phyloP scores from a whole-genome alignment of 2,797 vertebrate species.

The Rhinophrynus dorsalis region DNA sequence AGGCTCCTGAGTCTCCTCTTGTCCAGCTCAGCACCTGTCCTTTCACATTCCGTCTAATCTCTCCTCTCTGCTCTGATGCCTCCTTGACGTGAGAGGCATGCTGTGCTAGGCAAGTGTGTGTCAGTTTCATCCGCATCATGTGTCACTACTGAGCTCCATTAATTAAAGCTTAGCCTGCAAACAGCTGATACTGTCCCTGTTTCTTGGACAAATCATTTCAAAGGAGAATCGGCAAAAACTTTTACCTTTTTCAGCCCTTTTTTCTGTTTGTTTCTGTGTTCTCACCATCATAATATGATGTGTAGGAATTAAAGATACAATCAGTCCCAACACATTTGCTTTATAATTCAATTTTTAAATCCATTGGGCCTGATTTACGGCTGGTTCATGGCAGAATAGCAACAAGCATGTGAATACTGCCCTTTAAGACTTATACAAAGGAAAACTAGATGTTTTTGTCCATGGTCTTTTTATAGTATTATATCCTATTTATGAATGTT shows the following conservation, averaged over 20 bases:
- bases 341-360: slow-evolving; percentile 2
- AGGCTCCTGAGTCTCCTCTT: neutral
- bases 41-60: slow-evolving; percentile 6
- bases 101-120: neutral
- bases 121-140: neutral
- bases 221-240: neutral
- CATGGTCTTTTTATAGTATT: too few relatives aligned
- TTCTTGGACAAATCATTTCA: slow-evolving; percentile 2
- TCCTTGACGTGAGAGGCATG: neutral
- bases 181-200: neutral
- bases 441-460: too few relatives aligned
- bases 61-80: neutral
- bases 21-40: slow-evolving; percentile 19
- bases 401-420: too few relatives aligned
- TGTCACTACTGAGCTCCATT: slow-evolving; percentile 2
- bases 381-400: neutral
- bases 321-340: neutral
- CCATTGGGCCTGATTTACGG: neutral
- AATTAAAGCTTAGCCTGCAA: slow-evolving; percentile 32
- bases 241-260: neutral
- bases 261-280: neutral
- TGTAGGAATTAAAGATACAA: neutral
- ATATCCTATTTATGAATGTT: too few relatives aligned
- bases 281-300: neutral
- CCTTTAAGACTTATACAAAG: too few relatives aligned